Base-by-base conservation (phyloP, 64 coral and sea anemone genomes). In the Dendrophyllia cribrosa region DNA sequence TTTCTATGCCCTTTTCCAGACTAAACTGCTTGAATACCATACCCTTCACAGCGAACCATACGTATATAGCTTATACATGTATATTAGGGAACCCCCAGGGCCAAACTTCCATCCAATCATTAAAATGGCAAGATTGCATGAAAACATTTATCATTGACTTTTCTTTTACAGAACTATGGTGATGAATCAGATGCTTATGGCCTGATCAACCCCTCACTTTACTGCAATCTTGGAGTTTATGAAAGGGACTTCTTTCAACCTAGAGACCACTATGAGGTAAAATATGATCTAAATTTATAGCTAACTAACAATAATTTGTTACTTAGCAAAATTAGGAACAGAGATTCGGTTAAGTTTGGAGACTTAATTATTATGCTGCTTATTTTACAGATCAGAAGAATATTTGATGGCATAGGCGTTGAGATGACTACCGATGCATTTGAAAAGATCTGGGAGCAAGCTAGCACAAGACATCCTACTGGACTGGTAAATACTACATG, bases 101-200 rank as follows among this genome's bases (percentile, higher is more conserved):
- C 34, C 34, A 34, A 34, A 34, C 0, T 34, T 34, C 34, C 34
- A 34, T 34, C 34, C 2, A 34, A 34, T 34, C 34, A 34, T 34
- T 34, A 34, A 34, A 34, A 34, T 1, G 34, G 34, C 34, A 34
- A 34, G 34, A 34, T 34, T 34, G 34, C 34, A 34, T 34, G 34
- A 34, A 34, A 34, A 34, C 34, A 34, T 56, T 56, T 5, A 56
- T 12, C 7, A 56, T 56, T 7, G 7, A 20, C 6, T 79, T 79
- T 19, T 43, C 44, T 61, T n/a, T 34, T 13, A 19, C 89, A 98
- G 94, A 98, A 98, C 51, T 98, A 98, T 75, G 97, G 97, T 66
- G 97, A 98, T 89, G 97, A 98, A 82, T 98, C 97, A 64, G 97
- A 98, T 94, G 97, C 97, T 8, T 96, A 98, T 98, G 97, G 97